These are phyloP conservation scores for Oenanthe oenanthe DNA, from an alignment of 2,113 vertebrate species.

Conservation along the genomic window DNA sequence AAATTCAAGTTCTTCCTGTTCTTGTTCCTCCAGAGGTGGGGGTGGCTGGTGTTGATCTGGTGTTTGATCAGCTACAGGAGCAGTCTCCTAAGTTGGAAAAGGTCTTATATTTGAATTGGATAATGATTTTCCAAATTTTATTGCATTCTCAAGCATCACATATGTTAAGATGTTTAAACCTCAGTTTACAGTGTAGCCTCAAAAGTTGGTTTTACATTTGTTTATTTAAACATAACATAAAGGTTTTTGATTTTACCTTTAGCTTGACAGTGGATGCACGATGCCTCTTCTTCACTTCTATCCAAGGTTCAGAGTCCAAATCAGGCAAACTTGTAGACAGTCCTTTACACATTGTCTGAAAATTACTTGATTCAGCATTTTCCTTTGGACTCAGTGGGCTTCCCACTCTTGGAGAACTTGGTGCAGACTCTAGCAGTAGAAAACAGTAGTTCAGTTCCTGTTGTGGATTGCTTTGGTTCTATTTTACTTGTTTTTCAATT, in stretches of 20 bases:
- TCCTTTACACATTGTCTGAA: constrained; percentile 75
- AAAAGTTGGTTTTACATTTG: background rate
- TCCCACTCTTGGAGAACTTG: constrained; percentile 77
- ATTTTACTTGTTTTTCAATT: background rate
- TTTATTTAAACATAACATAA: background rate
- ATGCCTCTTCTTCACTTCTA: constrained; percentile 91
- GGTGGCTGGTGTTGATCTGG: constrained; percentile 41
- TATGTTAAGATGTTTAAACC: background rate
- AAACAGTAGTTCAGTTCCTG: constrained; percentile 49
- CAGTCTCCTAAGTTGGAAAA: constrained; percentile 70
- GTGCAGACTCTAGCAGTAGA: constrained; percentile 77
- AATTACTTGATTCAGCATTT: constrained; percentile 64
- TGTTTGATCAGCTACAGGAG: constrained; percentile 9
- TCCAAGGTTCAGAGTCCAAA: constrained; percentile 87
- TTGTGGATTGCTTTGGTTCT: background rate
- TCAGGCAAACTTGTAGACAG: constrained; percentile 82
- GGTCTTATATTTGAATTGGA: background rate
- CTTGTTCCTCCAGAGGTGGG: constrained; percentile 54
- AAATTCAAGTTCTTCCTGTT: constrained; percentile 92
- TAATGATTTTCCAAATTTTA: background rate
- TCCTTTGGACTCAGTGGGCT: constrained; percentile 58
- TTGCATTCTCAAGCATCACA: background rate
- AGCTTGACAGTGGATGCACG: constrained; percentile 73
- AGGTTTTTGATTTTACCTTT: constrained; percentile 75
- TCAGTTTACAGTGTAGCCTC: background rate